Percentiles rank a stretch among this genome's conserved stretches.
Conservation (phyloP, 2,888 invertebrate genomes). For the Proisotoma minuta region DNA sequence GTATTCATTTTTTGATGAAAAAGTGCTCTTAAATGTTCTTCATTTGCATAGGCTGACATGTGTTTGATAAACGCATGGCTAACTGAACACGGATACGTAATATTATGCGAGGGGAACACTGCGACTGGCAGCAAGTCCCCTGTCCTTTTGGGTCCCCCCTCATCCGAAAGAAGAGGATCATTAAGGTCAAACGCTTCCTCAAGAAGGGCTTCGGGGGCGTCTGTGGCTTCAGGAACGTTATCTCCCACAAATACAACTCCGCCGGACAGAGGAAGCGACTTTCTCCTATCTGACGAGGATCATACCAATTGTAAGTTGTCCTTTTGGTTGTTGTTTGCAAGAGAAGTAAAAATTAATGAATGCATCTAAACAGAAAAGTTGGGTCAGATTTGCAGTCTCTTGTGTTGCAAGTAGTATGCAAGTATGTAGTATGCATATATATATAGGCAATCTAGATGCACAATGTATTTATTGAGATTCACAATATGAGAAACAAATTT, state of each 20-base stretch:
- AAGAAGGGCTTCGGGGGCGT: slow-evolving; percentile 44
- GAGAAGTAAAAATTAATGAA: not conserved
- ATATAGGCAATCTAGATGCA: no score
- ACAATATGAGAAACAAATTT: not conserved
- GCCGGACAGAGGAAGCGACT: slow-evolving; percentile 33
- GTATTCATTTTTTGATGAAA: no score
- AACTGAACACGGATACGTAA: slow-evolving; percentile 52
- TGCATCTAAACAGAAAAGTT: no score
- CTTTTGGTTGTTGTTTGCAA: not conserved
- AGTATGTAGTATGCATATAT: no score
- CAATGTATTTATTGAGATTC: not conserved
- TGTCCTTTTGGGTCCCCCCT: slow-evolving; percentile 37
- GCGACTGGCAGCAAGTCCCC: slow-evolving; percentile 44
- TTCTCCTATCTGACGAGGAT: slow-evolving; percentile 35
- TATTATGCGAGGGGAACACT: slow-evolving; percentile 50
- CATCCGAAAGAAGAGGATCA: slow-evolving; percentile 33
- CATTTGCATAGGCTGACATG: slow-evolving; percentile 50
- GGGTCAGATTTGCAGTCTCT: no score
- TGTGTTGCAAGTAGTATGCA: no score
- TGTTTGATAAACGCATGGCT: slow-evolving; percentile 54
- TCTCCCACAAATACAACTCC: slow-evolving; percentile 43
- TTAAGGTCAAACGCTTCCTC: slow-evolving; percentile 33
- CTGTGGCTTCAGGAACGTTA: slow-evolving; percentile 35
- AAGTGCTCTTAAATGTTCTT: no score
- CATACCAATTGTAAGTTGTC: slow-evolving; percentile 29